Percentiles rank a stretch among this genome's conserved stretches.
These are phyloP conservation scores for Saxidomus purpurata DNA, from an alignment of 1,140 invertebrate genomes.

Conservation along the genomic window DNA sequence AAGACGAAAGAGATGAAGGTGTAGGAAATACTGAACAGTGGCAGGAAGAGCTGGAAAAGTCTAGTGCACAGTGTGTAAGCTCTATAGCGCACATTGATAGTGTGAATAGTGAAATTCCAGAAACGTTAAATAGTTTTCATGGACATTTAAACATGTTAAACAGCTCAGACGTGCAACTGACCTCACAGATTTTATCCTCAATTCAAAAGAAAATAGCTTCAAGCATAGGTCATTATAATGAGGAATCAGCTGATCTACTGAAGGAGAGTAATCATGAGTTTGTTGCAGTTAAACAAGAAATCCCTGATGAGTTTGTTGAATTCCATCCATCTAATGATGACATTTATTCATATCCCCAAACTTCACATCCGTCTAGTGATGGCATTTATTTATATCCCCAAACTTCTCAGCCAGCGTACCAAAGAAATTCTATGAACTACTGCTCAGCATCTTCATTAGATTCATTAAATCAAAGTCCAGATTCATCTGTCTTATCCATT, in stretches of 20 bases:
- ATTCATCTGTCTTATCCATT: not conserved
- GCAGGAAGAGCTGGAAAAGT: not conserved
- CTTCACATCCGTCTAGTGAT: not conserved
- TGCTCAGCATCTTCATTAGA: not conserved
- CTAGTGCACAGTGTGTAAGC: not conserved
- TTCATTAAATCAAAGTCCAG: constrained; percentile 1
- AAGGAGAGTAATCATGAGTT: not conserved
- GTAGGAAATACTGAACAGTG: not conserved
- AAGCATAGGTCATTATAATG: not conserved
- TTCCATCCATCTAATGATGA: not conserved
- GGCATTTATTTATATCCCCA: not conserved
- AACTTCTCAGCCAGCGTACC: not conserved
- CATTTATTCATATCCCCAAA: not conserved
- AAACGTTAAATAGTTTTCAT: not conserved
- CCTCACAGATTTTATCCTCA: not conserved
- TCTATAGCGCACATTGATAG: not conserved
- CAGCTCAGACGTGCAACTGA: not conserved
- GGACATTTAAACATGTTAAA: not conserved
- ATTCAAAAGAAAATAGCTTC: not conserved
- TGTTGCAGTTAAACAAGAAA: not conserved
- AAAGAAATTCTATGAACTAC: not conserved
- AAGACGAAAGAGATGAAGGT: not conserved
- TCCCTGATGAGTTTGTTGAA: not conserved
- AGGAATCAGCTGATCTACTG: not conserved
- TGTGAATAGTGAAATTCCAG: not conserved